Base-by-base conservation (phyloP, 2,797 vertebrate genomes). In the Channa striata region DNA sequence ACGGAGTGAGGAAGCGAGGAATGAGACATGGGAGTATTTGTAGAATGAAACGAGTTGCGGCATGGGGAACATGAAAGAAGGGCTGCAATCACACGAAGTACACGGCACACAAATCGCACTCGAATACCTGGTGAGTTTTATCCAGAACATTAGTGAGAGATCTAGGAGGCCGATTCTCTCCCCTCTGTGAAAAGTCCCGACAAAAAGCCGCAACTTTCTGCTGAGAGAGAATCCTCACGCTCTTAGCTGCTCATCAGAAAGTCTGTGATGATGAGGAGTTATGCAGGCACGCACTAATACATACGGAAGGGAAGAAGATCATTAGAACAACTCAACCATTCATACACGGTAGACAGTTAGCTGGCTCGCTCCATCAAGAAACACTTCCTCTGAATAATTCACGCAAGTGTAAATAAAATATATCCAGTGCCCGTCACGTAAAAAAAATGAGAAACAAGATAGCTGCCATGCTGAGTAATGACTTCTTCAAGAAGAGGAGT, bases 321-420 rank as follows among this genome's bases (percentile, higher is more conserved):
- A 83, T 89, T 88, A 81, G 67, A 89, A 79, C 72, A 84, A 74
- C 78, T 86, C 82, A 73, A 40, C 64, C 86, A 25, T 73, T 87
- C 78, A 66, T 46, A 36, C 80, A 70, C 21, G 39, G 39, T 39
- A 49, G 83, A 74, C 65, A 59, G 85, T 80, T 82, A 82, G 79
- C 83, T 20, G 64, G 83, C 84, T 59, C 71, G 83, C 78, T 82
- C 84, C 85, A 83, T 86, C 88, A 65, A 79, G 88, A 89, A 88
- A 87, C 68, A 85, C 42, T 74, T 56, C 37, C 21, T 19, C 57
- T 93, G 78, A 94, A 94, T 93, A 87, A 95, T 94, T 90, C 74
- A 94, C 74, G 72, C 50, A 59, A 40, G 64, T 84, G 85, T 94
- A 92, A 93, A 94, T 94, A 93, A 94, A 93, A 91, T 87, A 94